Base-by-base conservation (phyloP, 2,888 invertebrate species). In the Syrphus vitripennis region DNA sequence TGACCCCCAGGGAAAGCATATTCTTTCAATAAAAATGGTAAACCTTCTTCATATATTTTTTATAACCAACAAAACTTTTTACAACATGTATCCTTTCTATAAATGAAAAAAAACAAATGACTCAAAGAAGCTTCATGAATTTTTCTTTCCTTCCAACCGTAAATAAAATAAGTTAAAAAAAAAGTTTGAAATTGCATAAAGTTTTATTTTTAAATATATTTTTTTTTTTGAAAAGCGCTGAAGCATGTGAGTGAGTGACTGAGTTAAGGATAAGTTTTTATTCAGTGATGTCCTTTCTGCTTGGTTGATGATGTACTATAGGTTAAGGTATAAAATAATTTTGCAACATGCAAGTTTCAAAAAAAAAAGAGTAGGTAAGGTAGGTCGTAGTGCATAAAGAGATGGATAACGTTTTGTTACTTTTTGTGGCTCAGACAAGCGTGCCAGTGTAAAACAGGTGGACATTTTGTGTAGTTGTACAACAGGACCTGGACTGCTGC, bases 401-500 rank as follows among this genome's bases (percentile, higher is more conserved):
- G 57, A 57, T 45, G 37, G 26, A 55, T 40, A 34, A 26, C n/a
- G 40, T 37, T 79, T 57, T 67, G 42, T 50, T 67, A 50, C 53
- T 40, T 65, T 74, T 45, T 72, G 26, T 24, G n/a, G 53, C 9
- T 34, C 80, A 80, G 75, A 61, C 76, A 84, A 80, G 80, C 81
- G 55, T 69, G 48, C 45, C 42, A 67, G 61, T 77, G 72, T 84
- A 77, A 81, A 81, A 77, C 84, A 84, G 84, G 84, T 80, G 84
- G 71, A 77, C 63, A 61, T 69, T 71, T 65, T 65, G 65, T 70
- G 70, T 67, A 72, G 65, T 34, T 21, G 50, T 67, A 67, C 19
- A 53, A 24, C 34, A 42, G n/a, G n/a, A n/a, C 55, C 69, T 84
- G 84, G 76, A 81, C 37, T 29, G 7, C 21, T 81, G 84, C 84